Conservation (phyloP, 2,797 vertebrate genomes). For the Uromys caudimaculatus region DNA sequence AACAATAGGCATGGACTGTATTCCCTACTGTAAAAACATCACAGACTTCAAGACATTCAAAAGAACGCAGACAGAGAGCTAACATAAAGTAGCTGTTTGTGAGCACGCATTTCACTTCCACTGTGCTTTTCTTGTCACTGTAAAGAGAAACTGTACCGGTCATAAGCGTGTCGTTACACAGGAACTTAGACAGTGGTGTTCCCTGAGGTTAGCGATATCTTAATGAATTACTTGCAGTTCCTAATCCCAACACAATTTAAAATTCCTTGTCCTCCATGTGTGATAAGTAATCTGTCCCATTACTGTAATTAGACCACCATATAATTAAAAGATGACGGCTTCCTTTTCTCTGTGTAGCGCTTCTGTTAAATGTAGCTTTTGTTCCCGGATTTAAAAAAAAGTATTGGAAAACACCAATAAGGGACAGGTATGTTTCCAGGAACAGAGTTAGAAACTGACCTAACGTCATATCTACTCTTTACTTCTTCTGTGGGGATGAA, state of each 20-base stretch:
- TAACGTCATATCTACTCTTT: background rate
- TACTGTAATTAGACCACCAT: constrained; percentile 81
- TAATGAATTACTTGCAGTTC: constrained; percentile 79
- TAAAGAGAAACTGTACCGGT: constrained; percentile 76
- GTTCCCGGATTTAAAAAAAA: background rate
- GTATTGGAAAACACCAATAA: background rate
- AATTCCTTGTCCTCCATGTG: constrained; percentile 67
- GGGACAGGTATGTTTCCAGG: constrained; percentile 24
- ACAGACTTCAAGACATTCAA: background rate
- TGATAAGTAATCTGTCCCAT: constrained; percentile 81
- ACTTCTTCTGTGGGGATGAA: background rate
- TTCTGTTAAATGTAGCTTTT: constrained; percentile 67
- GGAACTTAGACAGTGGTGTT: constrained; percentile 76
- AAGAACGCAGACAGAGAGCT: background rate
- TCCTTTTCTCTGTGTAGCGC: constrained; percentile 79
- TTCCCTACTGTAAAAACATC: background rate
- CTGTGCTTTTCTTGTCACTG: constrained; percentile 69
- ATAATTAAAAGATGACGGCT: constrained; percentile 81
- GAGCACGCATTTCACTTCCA: background rate
- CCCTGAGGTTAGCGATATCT: constrained; percentile 67
- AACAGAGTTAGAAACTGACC: constrained; percentile 26
- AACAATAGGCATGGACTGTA: background rate
- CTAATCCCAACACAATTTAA: constrained; percentile 77
- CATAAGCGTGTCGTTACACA: constrained; percentile 70
- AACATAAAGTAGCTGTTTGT: constrained; percentile 32